Base-by-base conservation (phyloP, 2,113 vertebrate species). In the Pipra filicauda region DNA sequence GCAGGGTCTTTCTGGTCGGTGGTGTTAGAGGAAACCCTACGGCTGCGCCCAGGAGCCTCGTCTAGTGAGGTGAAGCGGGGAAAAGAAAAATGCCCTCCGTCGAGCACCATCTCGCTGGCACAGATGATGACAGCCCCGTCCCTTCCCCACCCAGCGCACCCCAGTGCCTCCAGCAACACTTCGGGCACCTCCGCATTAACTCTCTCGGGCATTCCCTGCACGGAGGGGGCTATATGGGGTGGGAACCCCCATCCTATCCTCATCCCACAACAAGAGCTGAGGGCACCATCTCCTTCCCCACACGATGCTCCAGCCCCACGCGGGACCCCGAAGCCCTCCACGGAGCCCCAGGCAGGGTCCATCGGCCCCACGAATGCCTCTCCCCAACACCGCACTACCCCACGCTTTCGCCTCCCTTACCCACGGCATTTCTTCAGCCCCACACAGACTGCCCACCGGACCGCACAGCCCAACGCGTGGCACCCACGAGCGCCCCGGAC, bases 171-270 rank as follows among this genome's bases (percentile, higher is more conserved):
- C 76, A 22, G 91, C 46, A 28, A 22, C 8, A 6, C 90, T 4
- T 4, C 39, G 3, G 33, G 28, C 31, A 28, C 39, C 57, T 44
- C 81, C 4, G 20, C 21, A 2, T 3, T 3, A 39, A 2, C 70
- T 16, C n/a, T 9, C 26, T 11, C 6, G 6, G n/a, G 16, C 24
- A 49, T 5, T 24, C 21, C 46, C 64, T 8, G 52, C 43, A 1
- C 62, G 1, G 39, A 6, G 8, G 5, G 4, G 7, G 16, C 15
- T 30, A 54, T 15, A 0, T 0, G 31, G 28, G 31, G 18, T 10
- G 23, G 17, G 12, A 61, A 23, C 11, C 54, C 43, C 52, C 44
- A 19, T 3, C 9, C 30, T 6, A 0, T 6, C 54, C 44, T 5
- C 72, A 10, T 16, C 49, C 59, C 37, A 21, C 37, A 13, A 11